phyloP scores from a whole-genome alignment of 1,140 invertebrate species.

The Vanessa tameamea region DNA sequence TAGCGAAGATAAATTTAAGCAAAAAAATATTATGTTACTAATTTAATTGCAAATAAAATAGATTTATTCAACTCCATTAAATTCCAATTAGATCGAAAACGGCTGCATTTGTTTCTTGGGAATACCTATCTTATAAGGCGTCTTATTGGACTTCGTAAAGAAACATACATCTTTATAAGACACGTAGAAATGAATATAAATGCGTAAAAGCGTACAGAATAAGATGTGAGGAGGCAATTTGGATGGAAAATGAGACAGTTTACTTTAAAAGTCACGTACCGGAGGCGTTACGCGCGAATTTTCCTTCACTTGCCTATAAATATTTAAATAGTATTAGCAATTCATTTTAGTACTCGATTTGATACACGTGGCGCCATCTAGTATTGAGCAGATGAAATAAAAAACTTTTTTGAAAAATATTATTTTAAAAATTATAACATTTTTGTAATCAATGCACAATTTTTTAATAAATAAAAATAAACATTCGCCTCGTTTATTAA shows the following conservation, averaged over 20 bases:
- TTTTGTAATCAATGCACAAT: not conserved
- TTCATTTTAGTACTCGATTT: conserved; percentile 8
- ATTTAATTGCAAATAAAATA: not conserved
- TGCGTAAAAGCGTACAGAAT: conserved; percentile 60
- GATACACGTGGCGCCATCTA: conserved; percentile 57
- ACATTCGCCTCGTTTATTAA: not conserved
- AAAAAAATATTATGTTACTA: not conserved
- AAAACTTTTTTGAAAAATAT: conserved; percentile 1
- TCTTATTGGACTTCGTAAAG: conserved; percentile 38
- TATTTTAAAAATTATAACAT: not conserved
- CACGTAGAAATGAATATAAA: conserved; percentile 71
- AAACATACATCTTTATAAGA: conserved; percentile 69
- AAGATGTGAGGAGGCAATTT: conserved; percentile 75
- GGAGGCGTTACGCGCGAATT: conserved; percentile 46
- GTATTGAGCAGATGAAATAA: conserved; percentile 14
- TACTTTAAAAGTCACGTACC: conserved; percentile 70
- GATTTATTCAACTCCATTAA: conserved; percentile 2
- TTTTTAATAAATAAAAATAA: not conserved
- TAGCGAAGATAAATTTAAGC: not conserved
- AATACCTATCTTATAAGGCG: conserved; percentile 10
- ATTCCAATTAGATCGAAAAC: conserved; percentile 22
- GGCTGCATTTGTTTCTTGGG: not conserved
- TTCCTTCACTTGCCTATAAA: conserved; percentile 26
- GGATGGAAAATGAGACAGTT: conserved; percentile 73
- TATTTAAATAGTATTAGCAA: conserved; percentile 14